Evolutionary conservation across 2,113 vertebrate species (phyloP).

Genomic region (Sphyrna mokarran): DNA sequence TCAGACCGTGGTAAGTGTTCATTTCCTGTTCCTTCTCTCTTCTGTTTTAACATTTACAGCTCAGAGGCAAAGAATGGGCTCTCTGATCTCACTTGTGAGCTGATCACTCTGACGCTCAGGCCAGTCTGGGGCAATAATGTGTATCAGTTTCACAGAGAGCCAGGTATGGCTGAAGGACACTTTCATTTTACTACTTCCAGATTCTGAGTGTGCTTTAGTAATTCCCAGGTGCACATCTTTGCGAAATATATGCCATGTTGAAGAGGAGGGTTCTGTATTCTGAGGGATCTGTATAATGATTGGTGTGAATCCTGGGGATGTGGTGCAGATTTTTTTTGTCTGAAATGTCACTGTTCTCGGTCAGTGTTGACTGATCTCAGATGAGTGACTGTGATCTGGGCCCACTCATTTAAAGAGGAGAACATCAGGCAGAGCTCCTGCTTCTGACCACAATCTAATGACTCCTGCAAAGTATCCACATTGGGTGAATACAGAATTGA

Average conservation of each 20-base stretch:
- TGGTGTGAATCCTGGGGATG: conserved; percentile 83
- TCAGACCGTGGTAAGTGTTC: conserved; percentile 77
- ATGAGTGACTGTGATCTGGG: background rate
- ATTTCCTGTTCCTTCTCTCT: background rate
- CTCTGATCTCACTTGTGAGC: background rate
- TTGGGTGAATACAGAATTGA: no score
- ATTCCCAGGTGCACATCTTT: conserved; percentile 78
- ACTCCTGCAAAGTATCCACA: background rate
- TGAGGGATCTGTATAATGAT: conserved; percentile 94
- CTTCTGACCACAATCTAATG: no score
- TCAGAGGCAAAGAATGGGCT: background rate
- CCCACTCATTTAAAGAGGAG: background rate
- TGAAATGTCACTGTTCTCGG: background rate
- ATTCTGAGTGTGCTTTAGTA: background rate
- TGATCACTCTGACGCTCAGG: background rate
- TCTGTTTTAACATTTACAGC: background rate
- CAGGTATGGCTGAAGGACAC: background rate
- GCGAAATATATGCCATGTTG: conserved; percentile 86
- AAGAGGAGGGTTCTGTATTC: conserved; percentile 90
- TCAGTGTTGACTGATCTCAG: background rate
- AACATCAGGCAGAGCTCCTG: no score
- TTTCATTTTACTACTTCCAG: background rate
- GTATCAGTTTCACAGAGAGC: background rate
- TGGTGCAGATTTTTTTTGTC: conserved; percentile 71
- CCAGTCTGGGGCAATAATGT: background rate